These are phyloP conservation scores for Phaedon cochleariae DNA, from an alignment of 2,888 invertebrate genomes.

Conservation along the genomic window DNA sequence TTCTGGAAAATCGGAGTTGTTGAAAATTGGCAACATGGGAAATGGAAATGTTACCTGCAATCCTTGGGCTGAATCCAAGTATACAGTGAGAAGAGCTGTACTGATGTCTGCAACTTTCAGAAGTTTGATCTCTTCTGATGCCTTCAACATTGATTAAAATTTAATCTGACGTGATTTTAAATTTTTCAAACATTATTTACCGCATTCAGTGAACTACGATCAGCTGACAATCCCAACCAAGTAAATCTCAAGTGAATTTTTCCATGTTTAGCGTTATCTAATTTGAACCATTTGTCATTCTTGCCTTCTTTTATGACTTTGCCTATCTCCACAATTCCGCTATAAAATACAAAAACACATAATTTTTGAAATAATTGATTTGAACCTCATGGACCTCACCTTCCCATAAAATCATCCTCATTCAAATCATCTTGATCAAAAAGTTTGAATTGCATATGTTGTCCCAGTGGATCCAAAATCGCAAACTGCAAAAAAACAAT, in stretches of 20 bases:
- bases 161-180: slow-evolving; percentile 15
- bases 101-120: slow-evolving; percentile 77
- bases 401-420: slow-evolving; percentile 53
- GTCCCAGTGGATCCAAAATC: slow-evolving; percentile 52
- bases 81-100: slow-evolving; percentile 80
- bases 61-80: slow-evolving; percentile 88
- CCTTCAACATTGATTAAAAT: slow-evolving; percentile 60
- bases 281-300: slow-evolving; percentile 66
- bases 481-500: slow-evolving; percentile 49
- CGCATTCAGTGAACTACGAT: slow-evolving; percentile 72
- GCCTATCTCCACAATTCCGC: slow-evolving; percentile 69
- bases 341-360: slow-evolving; percentile 57
- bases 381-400: slow-evolving; percentile 42
- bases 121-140: slow-evolving; percentile 74
- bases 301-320: slow-evolving; percentile 47
- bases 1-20: slow-evolving; percentile 60
- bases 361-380: slow-evolving; percentile 11
- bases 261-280: slow-evolving; percentile 93
- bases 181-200: slow-evolving; percentile 62
- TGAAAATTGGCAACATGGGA: not conserved
- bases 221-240: slow-evolving; percentile 83
- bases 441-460: slow-evolving; percentile 52
- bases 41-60: slow-evolving; percentile 74
- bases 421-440: slow-evolving; percentile 53
- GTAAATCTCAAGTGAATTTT: slow-evolving; percentile 86